Evolutionary conservation across 92 coral and sea anemone species (phyloP).

Genomic region (Zoanthus solanderi): DNA sequence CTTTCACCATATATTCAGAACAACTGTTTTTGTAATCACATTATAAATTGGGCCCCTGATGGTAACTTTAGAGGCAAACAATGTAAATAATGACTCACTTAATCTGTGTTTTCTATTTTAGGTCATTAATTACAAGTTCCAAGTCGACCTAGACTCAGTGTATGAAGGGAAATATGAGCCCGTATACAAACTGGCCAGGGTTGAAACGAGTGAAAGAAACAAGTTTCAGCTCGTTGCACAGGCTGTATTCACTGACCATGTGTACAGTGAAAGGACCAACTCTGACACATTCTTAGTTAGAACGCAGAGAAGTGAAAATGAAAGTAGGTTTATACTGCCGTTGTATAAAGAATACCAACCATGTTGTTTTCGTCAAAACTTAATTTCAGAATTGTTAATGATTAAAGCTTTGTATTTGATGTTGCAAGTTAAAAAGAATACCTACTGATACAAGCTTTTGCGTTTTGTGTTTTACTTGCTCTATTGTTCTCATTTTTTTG

Average conservation of each 20-base stretch:
- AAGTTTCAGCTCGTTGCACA: slow-evolving; percentile 80
- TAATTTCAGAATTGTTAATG: no score
- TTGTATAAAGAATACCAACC: not conserved
- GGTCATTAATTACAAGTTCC: slow-evolving; percentile 37
- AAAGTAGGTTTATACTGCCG: slow-evolving; percentile 41
- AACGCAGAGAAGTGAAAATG: slow-evolving; percentile 63
- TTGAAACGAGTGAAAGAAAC: slow-evolving; percentile 84
- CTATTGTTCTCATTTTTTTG: no score
- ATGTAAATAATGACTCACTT: not conserved
- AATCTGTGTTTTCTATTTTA: not conserved
- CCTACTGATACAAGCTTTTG: no score
- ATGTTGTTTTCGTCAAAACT: no score
- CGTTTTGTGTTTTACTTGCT: no score
- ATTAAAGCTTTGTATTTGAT: no score
- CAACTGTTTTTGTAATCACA: no score
- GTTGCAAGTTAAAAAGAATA: no score
- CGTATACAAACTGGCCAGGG: slow-evolving; percentile 88
- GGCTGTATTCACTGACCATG: slow-evolving; percentile 61
- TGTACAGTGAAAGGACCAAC: slow-evolving; percentile 61
- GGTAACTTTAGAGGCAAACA: no score
- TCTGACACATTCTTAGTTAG: slow-evolving; percentile 81
- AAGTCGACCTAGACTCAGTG: slow-evolving; percentile 89
- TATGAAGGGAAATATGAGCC: slow-evolving; percentile 83
- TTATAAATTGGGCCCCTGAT: no score
- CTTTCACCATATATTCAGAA: no score